A percentile compares a stretch with the other conserved stretches of the same genome.
Conservation (phyloP, 2,888 invertebrate genomes). For the Pseudococcus jackbeardsleyi region DNA sequence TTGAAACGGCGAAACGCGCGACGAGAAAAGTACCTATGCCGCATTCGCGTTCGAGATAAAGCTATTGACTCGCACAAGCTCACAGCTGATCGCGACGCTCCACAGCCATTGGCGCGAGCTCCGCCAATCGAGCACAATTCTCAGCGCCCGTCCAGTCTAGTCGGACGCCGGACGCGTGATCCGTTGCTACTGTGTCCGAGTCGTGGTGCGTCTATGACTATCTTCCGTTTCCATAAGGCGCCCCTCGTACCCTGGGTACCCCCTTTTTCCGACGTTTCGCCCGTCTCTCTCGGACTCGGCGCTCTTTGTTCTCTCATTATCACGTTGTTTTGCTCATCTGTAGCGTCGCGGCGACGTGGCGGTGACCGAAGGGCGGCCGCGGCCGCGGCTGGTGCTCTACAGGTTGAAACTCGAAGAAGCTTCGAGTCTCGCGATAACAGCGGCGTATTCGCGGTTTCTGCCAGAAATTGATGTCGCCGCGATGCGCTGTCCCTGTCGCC, state of each 20-base stretch:
- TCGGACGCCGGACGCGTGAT: slow-evolving; percentile 3
- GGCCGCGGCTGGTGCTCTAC: not conserved
- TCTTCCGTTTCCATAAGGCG: not conserved
- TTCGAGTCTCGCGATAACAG: not conserved
- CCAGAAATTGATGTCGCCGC: not conserved
- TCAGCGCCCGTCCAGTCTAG: not conserved
- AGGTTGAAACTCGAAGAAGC: not conserved
- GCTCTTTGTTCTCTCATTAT: slow-evolving; percentile 1
- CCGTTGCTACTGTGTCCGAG: slow-evolving; percentile 19
- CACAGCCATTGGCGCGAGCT: not conserved
- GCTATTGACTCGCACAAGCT: not conserved
- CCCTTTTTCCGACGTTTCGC: not conserved
- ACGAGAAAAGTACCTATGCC: not conserved
- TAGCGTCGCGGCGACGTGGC: not conserved
- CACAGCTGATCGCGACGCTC: slow-evolving; percentile 8
- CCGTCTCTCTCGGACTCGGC: not conserved
- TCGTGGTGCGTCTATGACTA: not conserved
- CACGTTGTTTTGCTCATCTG: slow-evolving; percentile 10
- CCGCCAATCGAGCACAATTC: not conserved
- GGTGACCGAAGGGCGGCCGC: not conserved
- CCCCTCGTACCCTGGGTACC: not conserved
- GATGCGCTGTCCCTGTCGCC: not conserved
- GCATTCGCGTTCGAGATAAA: not conserved
- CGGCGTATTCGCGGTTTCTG: not conserved
- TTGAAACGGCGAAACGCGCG: not conserved